Percentiles rank a stretch among this genome's conserved stretches.
Evolutionary conservation across 2,888 invertebrate species (phyloP).

Genomic region (Andrena bicolor): DNA sequence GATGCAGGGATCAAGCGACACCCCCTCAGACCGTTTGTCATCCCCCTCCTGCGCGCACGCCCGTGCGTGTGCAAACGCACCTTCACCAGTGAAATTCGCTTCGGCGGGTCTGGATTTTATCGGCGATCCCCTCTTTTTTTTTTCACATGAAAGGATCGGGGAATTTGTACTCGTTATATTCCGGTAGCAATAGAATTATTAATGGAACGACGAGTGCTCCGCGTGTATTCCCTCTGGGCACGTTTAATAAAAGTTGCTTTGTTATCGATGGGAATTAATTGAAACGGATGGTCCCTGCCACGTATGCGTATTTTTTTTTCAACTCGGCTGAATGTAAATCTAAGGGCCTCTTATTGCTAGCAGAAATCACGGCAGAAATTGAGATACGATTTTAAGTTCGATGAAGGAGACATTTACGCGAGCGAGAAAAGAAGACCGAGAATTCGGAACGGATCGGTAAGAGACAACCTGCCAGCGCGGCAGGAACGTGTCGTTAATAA

Average conservation of each 20-base stretch:
- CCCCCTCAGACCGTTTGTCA: conserved; percentile 72
- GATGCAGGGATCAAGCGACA: conserved; percentile 73
- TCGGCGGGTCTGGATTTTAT: conserved; percentile 48
- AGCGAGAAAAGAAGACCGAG: not conserved
- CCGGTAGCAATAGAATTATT: conserved; percentile 1
- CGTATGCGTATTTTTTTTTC: no score
- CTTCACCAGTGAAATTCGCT: conserved; percentile 14
- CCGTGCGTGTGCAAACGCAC: conserved; percentile 25
- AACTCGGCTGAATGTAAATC: not conserved
- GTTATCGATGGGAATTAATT: no score
- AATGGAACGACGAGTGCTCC: not conserved
- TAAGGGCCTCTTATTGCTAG: not conserved
- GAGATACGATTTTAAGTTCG: not conserved
- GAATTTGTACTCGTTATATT: not conserved
- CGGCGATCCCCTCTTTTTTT: conserved; percentile 13
- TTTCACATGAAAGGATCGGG: not conserved
- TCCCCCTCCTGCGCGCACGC: conserved; percentile 59
- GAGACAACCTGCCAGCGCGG: not conserved
- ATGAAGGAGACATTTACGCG: not conserved
- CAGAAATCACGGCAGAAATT: not conserved
- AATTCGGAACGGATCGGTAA: not conserved
- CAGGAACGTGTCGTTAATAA: conserved; percentile 16
- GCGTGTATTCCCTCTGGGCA: not conserved
- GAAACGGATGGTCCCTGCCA: no score
- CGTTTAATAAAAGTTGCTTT: no score